phyloP scores from a whole-genome alignment of 2,797 vertebrate genomes.

The Sarcophilus harrisii region DNA sequence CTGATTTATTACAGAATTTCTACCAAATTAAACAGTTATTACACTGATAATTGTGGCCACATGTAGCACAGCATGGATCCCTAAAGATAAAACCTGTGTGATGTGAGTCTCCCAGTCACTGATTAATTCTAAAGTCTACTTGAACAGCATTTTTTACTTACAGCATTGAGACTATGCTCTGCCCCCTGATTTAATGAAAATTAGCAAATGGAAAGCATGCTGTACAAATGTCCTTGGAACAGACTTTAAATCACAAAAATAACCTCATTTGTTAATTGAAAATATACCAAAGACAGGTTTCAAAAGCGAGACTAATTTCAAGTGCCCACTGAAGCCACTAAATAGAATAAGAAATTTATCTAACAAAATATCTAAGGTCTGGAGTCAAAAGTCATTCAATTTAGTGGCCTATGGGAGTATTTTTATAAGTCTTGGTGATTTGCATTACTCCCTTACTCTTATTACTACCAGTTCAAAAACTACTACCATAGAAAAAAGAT shows the following conservation, averaged over 20 bases:
- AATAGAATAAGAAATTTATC: neutral
- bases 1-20: slow-evolving; percentile 39
- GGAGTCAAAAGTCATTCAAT: neutral
- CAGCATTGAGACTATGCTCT: slow-evolving; percentile 21
- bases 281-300: neutral
- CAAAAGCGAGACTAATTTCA: neutral
- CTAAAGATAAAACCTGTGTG: neutral
- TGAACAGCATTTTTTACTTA: neutral
- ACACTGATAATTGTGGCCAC: slow-evolving; percentile 40
- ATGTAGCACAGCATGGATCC: slow-evolving; percentile 19
- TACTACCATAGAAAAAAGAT: slow-evolving; percentile 27
- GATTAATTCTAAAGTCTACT: neutral
- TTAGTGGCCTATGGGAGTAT: slow-evolving; percentile 14
- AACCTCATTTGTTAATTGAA: slow-evolving; percentile 29
- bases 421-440: neutral
- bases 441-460: slow-evolving; percentile 40
- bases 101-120: slow-evolving; percentile 4
- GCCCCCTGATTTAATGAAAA: slow-evolving; percentile 31
- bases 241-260: slow-evolving; percentile 30
- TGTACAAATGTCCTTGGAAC: slow-evolving; percentile 17
- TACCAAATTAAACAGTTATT: slow-evolving; percentile 46
- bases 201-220: neutral
- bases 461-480: slow-evolving; percentile 59
- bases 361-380: neutral
- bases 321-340: neutral